Base-by-base conservation (phyloP, 2,888 invertebrate species). In the Athalia cordata region DNA sequence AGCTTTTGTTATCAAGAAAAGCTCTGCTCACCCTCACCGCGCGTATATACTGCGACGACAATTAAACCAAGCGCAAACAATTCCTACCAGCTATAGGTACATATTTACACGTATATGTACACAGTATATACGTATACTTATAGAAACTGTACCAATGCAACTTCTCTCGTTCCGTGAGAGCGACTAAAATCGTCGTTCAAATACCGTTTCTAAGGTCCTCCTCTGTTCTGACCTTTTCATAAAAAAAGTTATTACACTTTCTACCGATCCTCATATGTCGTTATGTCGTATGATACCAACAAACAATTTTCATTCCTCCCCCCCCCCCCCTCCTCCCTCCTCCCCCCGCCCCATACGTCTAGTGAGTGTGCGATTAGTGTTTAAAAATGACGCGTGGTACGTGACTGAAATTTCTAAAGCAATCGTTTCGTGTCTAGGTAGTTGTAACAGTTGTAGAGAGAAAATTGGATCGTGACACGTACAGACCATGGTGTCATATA, bases 391-490 rank as follows among this genome's bases (percentile, higher is more conserved):
- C 68, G 52, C 6, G 29, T 43, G 0, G 55, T 9, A 52, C 68
- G 52, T 52, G 29, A 52, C 68, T 55, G 29, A 29, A 52, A 52
- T 52, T 7, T n/a, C 55, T 55, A 4, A n/a, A 55, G 9, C 9
- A n/a, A 7, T 9, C 47, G 45, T 9, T 47, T 29, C 72, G 5
- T 13, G 15, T 72, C 9, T 29, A 70, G 45, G 61, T n/a, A 43
- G 55, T 52, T 52, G 43, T 11, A 55, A 55, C n/a, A 55, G 8
- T 11, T 55, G 5, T 13, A 8, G 8, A 15, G 45, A 72, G 72
- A 72, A 59, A 59, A 72, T 72, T 59, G 68, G 68, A 68, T 68
- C 68, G 50, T 68, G 68, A 68, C 68, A 68, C 68, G 52, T 50
- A 68, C 66, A 5, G 49, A 66, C 62, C 45, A 11, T 47, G n/a